Base-by-base conservation (phyloP, 2,797 vertebrate species). In the Limosa lapponica region DNA sequence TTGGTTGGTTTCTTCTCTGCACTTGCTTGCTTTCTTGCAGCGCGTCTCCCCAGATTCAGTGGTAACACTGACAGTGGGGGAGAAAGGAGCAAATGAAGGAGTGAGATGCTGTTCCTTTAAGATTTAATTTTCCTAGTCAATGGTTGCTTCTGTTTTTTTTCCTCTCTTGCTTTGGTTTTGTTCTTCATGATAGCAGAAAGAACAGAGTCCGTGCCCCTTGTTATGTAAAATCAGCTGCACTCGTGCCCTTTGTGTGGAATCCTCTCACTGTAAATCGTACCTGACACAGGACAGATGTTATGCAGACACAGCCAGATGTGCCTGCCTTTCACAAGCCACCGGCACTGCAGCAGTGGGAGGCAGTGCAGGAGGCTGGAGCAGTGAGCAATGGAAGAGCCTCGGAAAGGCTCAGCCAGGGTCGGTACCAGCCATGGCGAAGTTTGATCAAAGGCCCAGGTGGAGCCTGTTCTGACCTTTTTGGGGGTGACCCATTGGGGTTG, bases 271-370 rank as follows among this genome's bases (percentile, higher is more conserved):
- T 89, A 96, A 96, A 97, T 96, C 4, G n/a, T 74, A 91, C 70
- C 57, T 92, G 95, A 95, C 95, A 85, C 71, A 7, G 48, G 66
- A 39, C 95, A 97, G 95, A 95, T 96, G 96, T 96, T 96, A 49
- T 62, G 30, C 16, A 78, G 79, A 52, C 49, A 32, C 8, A 82
- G 69, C 62, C 95, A 96, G 95, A 94, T 96, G 93, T 93, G 81
- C 58, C 64, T 0, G 2, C 58, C 48, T 95, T 75, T 80, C 92
- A 48, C 22, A 49, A 93, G 59, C 61, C 82, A 71, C 57, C 0
- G 14, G 57, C 48, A 59, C 55, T 0, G 0, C 57, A 91, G 71
- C 27, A 27, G 37, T 0, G 0, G 27, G 30, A 89, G 49, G 43
- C 58, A 66, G 51, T 0, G 1, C 36, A 62, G 61, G 70, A 65